Conservation (phyloP, 2,888 invertebrate genomes). For the Xanthia togata region DNA sequence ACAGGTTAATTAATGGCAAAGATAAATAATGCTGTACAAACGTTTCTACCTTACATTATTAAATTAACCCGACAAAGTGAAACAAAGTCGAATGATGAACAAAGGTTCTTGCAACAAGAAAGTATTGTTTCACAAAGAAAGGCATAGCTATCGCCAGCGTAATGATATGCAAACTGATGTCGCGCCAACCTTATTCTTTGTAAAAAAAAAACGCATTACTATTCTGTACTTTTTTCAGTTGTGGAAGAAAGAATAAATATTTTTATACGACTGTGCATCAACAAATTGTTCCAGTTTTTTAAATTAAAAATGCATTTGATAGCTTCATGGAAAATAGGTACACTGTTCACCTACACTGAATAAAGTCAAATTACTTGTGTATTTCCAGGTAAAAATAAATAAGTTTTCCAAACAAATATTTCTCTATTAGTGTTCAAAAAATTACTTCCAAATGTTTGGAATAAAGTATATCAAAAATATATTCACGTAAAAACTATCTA, state of each 20-base stretch:
- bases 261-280: background rate
- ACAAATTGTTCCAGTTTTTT: background rate
- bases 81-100: slow-evolving; percentile 48
- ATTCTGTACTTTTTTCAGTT: slow-evolving; percentile 48
- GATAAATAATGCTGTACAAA: slow-evolving; percentile 28
- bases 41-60: slow-evolving; percentile 23
- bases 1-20: slow-evolving; percentile 26
- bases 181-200: slow-evolving; percentile 53
- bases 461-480: background rate
- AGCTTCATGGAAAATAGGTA: background rate
- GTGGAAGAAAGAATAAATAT: background rate
- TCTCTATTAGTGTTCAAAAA: background rate
- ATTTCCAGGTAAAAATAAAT: background rate
- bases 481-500: background rate
- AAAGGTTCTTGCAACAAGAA: slow-evolving; percentile 45
- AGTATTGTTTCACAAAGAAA: slow-evolving; percentile 60
- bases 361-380: background rate
- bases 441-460: background rate
- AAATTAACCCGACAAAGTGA: slow-evolving; percentile 49
- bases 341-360: background rate
- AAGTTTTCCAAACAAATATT: background rate
- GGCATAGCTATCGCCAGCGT: slow-evolving; percentile 48
- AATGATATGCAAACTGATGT: slow-evolving; percentile 66
- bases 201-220: slow-evolving; percentile 34
- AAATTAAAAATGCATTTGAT: background rate